These are phyloP conservation scores for Ahaetulla prasina DNA, from an alignment of 2,113 vertebrate genomes.

Conservation along the genomic window DNA sequence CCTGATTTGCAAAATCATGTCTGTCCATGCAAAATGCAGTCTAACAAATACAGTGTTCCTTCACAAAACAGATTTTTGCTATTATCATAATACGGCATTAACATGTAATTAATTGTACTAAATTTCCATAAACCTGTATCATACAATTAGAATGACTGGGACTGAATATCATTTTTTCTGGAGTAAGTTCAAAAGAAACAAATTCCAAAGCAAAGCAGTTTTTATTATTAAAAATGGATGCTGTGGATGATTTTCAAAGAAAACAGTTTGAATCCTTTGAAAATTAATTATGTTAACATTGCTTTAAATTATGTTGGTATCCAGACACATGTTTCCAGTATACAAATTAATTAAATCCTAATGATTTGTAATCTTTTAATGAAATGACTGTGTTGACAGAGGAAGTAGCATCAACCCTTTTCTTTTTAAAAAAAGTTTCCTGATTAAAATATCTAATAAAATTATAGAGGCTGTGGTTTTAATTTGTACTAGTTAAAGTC, in stretches of 20 bases:
- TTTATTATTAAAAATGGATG: slow-evolving; percentile 43
- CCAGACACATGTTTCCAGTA: slow-evolving; percentile 56
- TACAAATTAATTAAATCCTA: slow-evolving; percentile 59
- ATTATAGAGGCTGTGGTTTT: slow-evolving; percentile 66
- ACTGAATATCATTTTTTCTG: slow-evolving; percentile 30
- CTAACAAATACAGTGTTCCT: slow-evolving; percentile 17
- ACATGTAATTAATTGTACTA: slow-evolving; percentile 34
- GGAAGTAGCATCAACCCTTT: slow-evolving; percentile 38
- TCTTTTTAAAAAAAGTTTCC: slow-evolving; percentile 33
- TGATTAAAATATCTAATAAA: slow-evolving; percentile 68
- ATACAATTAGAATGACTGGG: slow-evolving; percentile 19
- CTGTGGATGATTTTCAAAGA: slow-evolving; percentile 48
- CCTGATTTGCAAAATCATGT: neutral
- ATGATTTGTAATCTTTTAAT: slow-evolving; percentile 59
- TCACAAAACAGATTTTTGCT: slow-evolving; percentile 1
- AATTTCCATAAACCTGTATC: slow-evolving; percentile 31
- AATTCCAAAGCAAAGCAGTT: slow-evolving; percentile 35
- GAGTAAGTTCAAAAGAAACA: slow-evolving; percentile 44
- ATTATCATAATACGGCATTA: slow-evolving; percentile 26
- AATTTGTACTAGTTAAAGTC: slow-evolving; percentile 65
- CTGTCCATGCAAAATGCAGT: neutral
- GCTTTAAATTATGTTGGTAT: slow-evolving; percentile 52
- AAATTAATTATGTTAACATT: slow-evolving; percentile 55
- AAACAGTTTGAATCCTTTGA: slow-evolving; percentile 45
- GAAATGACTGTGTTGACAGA: slow-evolving; percentile 34